phyloP scores from a whole-genome alignment of 2,888 invertebrate species.

The Neuroscelio doddi region DNA sequence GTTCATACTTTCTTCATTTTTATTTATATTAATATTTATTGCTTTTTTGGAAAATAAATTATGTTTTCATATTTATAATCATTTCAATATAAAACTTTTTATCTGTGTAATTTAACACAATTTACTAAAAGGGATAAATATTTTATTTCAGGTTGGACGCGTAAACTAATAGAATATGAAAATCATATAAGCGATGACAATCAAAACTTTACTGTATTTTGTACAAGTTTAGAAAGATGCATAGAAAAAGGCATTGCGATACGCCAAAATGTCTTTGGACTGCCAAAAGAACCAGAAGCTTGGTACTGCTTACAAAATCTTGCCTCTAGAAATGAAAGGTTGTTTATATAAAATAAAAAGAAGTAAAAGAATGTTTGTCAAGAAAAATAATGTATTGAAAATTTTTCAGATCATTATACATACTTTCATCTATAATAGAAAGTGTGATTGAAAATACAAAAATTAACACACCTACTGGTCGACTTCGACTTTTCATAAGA shows the following conservation, averaged over 20 bases:
- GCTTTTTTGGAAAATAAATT: neutral
- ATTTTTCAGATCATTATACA: conserved; percentile 64
- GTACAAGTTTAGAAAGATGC: conserved; percentile 75
- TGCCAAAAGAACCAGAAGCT: conserved; percentile 71
- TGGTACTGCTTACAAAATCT: conserved; percentile 76
- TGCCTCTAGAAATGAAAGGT: conserved; percentile 61
- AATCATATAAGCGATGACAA: conserved; percentile 73
- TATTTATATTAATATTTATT: neutral
- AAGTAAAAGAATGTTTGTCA: too few species aligned
- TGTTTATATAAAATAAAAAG: neutral
- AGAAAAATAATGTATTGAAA: conserved; percentile 11
- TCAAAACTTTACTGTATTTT: conserved; percentile 72
- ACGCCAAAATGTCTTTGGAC: conserved; percentile 68
- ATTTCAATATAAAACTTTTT: neutral
- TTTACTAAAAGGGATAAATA: neutral
- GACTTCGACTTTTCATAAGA: conserved; percentile 73
- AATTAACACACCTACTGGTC: conserved; percentile 71
- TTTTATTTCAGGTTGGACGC: conserved; percentile 67
- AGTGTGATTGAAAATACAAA: conserved; percentile 70
- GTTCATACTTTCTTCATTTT: neutral
- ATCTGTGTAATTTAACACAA: neutral
- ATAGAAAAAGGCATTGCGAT: conserved; percentile 75
- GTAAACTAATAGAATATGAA: conserved; percentile 68
- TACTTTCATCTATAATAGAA: conserved; percentile 72
- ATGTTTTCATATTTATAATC: neutral